phyloP scores from a whole-genome alignment of 1,140 invertebrate genomes.

The Lasaia peninsularis region DNA sequence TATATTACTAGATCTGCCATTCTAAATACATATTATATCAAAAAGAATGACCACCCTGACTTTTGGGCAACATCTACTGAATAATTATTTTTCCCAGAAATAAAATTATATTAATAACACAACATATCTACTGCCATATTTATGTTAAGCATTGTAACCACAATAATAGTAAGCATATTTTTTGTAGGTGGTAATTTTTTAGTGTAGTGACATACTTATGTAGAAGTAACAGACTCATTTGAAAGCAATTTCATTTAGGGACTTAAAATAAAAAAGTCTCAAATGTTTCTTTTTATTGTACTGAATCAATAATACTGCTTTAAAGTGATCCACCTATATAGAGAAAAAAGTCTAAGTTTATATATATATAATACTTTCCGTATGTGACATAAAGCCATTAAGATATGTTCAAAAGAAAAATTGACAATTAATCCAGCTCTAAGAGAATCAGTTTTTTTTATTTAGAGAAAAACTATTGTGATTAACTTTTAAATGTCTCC shows the following conservation, averaged over 20 bases:
- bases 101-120: neutral
- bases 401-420: too few species aligned
- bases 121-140: slow-evolving; percentile 1
- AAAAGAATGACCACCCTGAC: neutral
- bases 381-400: too few species aligned
- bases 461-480: too few species aligned
- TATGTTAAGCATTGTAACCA: neutral
- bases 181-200: neutral
- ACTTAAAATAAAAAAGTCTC: neutral
- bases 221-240: neutral
- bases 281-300: too few species aligned
- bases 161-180: neutral
- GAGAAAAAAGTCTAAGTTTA: too few species aligned
- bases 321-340: too few species aligned
- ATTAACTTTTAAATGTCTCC: too few species aligned
- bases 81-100: neutral
- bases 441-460: too few species aligned
- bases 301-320: too few species aligned
- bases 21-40: neutral
- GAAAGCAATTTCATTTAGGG: neutral
- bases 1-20: neutral
- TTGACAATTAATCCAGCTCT: too few species aligned
- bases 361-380: too few species aligned
- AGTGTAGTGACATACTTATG: neutral
- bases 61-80: neutral